Percentiles rank a stretch among this genome's conserved stretches.
These are phyloP conservation scores for Hemistola chrysoprasaria DNA, from an alignment of 2,888 invertebrate species.

Conservation along the genomic window DNA sequence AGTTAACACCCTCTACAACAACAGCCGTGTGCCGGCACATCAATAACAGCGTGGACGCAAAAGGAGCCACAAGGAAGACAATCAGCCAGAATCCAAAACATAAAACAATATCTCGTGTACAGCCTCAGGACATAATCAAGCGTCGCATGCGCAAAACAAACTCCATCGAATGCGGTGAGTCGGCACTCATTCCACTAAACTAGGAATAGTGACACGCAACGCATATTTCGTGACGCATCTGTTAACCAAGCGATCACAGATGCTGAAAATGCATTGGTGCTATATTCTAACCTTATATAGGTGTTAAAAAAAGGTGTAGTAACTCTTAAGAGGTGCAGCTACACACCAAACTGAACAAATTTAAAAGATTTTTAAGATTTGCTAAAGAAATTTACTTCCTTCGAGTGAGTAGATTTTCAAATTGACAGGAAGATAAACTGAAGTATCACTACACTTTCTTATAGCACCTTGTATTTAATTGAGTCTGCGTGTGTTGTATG, in stretches of 20 bases:
- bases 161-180: slow-evolving; percentile 81
- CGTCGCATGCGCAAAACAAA: slow-evolving; percentile 80
- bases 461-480: slow-evolving; percentile 32
- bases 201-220: slow-evolving; percentile 64
- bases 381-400: too few species aligned
- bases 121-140: slow-evolving; percentile 78
- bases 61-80: slow-evolving; percentile 73
- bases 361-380: too few species aligned
- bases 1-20: too few species aligned
- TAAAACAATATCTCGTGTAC: slow-evolving; percentile 71
- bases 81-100: slow-evolving; percentile 68
- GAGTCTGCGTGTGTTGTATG: slow-evolving; percentile 56
- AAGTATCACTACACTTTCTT: too few species aligned
- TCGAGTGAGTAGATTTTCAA: too few species aligned
- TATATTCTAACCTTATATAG: slow-evolving; percentile 26
- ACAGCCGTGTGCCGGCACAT: slow-evolving; percentile 56
- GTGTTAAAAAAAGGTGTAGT: too few species aligned
- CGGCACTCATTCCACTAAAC: slow-evolving; percentile 82
- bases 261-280: slow-evolving; percentile 69
- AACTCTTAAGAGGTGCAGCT: too few species aligned
- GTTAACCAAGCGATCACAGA: slow-evolving; percentile 47
- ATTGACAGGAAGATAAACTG: too few species aligned
- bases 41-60: slow-evolving; percentile 66
- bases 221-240: slow-evolving; percentile 70
- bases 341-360: too few species aligned